A percentile compares a stretch with the other conserved stretches of the same genome.
Evolutionary conservation across 2,888 invertebrate genomes (phyloP).

Genomic region (Agrotis clavis): DNA sequence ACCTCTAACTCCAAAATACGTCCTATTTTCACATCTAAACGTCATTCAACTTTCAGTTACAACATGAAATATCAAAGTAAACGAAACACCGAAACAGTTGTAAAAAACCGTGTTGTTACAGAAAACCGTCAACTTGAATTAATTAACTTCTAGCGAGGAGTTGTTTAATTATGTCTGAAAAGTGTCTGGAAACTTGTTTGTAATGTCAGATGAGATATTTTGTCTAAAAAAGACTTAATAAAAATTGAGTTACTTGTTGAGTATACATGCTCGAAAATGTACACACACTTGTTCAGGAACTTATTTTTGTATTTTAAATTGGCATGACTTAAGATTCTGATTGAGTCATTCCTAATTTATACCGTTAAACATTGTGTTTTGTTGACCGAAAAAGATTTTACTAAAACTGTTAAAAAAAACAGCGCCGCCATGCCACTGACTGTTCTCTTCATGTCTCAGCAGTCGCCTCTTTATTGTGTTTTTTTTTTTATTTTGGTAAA

Average conservation of each 20-base stretch:
- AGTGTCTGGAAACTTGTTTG: conserved; percentile 31
- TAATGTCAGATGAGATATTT: conserved; percentile 10
- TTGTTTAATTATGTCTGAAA: conserved; percentile 41
- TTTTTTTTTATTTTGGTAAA: no score
- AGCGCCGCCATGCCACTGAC: no score
- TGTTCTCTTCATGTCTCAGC: no score
- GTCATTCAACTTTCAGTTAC: neutral
- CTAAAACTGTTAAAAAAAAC: no score
- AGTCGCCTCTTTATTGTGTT: no score
- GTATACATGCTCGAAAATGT: neutral
- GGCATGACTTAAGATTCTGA: no score
- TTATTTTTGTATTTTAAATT: neutral
- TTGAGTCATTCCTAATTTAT: no score
- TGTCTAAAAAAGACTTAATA: neutral
- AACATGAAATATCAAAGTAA: conserved; percentile 11
- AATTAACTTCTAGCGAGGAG: conserved; percentile 29
- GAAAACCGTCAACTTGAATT: conserved; percentile 18
- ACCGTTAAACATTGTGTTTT: no score
- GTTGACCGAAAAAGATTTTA: no score
- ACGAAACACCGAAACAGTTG: neutral
- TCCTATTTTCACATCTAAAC: no score
- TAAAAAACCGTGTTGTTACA: conserved; percentile 28
- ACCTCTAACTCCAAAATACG: no score
- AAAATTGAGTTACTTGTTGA: neutral
- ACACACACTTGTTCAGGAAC: no score